Evolutionary conservation across 2,797 vertebrate species (phyloP).

Genomic region (Poecilia picta): DNA sequence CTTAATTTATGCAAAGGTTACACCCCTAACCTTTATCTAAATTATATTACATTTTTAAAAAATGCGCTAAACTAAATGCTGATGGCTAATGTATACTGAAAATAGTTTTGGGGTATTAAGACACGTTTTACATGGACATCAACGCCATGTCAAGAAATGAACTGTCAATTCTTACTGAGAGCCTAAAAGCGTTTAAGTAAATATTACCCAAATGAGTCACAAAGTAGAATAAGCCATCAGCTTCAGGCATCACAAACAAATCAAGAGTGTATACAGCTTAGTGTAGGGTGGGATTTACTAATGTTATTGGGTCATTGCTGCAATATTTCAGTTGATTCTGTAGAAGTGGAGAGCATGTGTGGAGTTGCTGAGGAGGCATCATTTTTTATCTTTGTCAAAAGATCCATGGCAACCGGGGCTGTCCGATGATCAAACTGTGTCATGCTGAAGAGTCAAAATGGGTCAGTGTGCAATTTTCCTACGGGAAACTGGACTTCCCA

Average conservation of each 20-base stretch:
- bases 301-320: not conserved
- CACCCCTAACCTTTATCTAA: not conserved
- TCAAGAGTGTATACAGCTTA: not conserved
- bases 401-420: not conserved
- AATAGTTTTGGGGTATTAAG: not conserved
- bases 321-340: not conserved
- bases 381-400: not conserved
- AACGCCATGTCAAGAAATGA: not conserved
- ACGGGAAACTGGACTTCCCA: not conserved
- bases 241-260: not conserved
- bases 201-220: not conserved
- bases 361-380: not conserved
- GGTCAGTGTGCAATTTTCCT: not conserved
- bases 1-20: not conserved
- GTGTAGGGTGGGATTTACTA: not conserved
- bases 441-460: not conserved
- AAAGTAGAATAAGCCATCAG: not conserved
- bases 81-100: not conserved
- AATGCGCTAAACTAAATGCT: not conserved
- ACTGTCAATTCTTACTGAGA: not conserved
- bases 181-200: not conserved
- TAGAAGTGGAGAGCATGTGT: not conserved
- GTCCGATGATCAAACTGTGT: not conserved
- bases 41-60: not conserved
- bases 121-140: not conserved